A percentile compares a stretch with the other conserved stretches of the same genome.
phyloP scores from a whole-genome alignment of 2,797 vertebrate species.

The Setipinna tenuifilis region DNA sequence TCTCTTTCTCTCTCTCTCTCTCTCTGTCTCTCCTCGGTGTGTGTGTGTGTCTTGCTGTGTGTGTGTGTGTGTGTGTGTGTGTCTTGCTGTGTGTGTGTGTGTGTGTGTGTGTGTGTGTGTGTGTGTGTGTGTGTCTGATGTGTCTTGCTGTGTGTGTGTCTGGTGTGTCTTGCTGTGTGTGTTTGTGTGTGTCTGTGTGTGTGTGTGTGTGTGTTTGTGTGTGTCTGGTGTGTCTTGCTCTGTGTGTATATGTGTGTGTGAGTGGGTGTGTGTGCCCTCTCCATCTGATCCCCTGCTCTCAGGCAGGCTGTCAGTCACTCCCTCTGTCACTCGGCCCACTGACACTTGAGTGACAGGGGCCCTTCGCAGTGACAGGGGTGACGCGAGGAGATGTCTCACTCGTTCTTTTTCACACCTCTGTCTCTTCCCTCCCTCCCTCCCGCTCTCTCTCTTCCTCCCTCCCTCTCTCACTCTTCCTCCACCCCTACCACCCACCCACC shows the following conservation, averaged over 20 bases:
- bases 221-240: neutral
- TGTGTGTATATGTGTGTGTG: slow-evolving; percentile 11
- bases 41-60: neutral
- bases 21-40: too few relatives aligned
- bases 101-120: neutral
- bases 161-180: neutral
- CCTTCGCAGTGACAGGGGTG: slow-evolving; percentile 22
- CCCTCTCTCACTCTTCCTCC: neutral
- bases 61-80: neutral
- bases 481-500: too few relatives aligned
- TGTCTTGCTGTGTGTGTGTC: neutral
- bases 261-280: neutral
- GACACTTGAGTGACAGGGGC: slow-evolving; percentile 17
- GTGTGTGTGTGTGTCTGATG: neutral
- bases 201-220: too few relatives aligned
- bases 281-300: slow-evolving; percentile 14
- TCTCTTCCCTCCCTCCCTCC: neutral
- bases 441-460: neutral
- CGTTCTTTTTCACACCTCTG: neutral
- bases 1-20: too few relatives aligned
- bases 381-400: slow-evolving; percentile 5
- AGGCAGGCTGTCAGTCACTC: slow-evolving; percentile 16
- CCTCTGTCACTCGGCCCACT: neutral
- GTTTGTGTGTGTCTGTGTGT: neutral
- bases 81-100: too few relatives aligned